Conservation (phyloP, 2,797 vertebrate species). For the Poecile montanus region DNA sequence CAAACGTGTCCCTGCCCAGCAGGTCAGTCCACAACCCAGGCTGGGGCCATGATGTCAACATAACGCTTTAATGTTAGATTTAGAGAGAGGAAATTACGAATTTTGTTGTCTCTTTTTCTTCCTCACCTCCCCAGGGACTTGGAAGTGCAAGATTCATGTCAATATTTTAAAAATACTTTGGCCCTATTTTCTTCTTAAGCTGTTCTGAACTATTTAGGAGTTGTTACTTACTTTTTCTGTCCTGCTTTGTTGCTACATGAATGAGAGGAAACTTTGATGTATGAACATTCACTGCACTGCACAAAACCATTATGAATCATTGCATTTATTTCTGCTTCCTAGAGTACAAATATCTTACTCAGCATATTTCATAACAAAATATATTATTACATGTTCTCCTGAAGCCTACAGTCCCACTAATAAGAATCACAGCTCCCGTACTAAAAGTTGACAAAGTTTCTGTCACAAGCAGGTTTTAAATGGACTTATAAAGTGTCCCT, state of each 20-base stretch:
- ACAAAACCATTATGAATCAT: neutral
- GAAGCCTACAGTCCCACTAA: neutral
- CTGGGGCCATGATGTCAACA: neutral
- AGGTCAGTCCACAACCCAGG: neutral
- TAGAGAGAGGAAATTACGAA: neutral
- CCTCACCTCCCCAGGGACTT: neutral
- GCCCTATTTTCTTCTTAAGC: neutral
- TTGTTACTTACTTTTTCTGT: neutral
- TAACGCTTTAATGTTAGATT: neutral
- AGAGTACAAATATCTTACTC: neutral
- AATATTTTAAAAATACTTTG: neutral
- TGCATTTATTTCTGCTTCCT: neutral
- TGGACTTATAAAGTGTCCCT: neutral
- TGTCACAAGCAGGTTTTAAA: constrained; percentile 1
- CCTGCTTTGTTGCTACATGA: neutral
- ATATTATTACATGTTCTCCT: neutral
- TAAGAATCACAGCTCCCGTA: neutral
- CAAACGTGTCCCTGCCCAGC: neutral
- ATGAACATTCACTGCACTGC: neutral
- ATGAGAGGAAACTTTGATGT: neutral
- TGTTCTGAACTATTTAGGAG: neutral
- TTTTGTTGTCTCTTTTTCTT: neutral
- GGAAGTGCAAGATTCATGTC: neutral
- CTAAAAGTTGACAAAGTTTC: neutral
- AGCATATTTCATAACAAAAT: neutral